Conservation (phyloP, 2,113 vertebrate genomes). For the Riparia riparia region DNA sequence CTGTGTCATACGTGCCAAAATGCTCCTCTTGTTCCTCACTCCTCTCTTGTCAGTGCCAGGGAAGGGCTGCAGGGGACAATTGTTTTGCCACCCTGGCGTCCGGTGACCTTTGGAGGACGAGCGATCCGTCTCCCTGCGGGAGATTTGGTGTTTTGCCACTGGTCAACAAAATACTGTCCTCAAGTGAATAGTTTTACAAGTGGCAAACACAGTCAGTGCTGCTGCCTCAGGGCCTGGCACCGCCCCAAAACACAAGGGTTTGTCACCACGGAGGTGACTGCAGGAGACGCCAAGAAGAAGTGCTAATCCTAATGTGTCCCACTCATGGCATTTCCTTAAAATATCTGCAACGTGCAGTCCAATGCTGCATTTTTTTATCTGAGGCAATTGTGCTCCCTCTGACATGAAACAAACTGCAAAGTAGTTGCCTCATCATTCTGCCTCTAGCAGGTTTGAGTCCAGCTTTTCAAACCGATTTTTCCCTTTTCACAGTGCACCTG, state of each 20-base stretch:
- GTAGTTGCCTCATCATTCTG: background rate
- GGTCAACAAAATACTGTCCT: background rate
- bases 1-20: background rate
- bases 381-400: background rate
- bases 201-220: background rate
- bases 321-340: background rate
- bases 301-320: background rate
- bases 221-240: background rate
- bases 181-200: background rate
- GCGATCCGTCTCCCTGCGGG: background rate
- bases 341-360: background rate
- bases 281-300: background rate
- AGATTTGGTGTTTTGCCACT: background rate
- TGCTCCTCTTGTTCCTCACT: background rate
- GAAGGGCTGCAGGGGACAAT: background rate
- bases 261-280: background rate
- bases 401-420: background rate
- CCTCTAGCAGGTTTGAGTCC: background rate
- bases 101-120: background rate
- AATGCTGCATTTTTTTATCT: rapidly evolving
- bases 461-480: slow-evolving; percentile 30
- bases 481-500: slow-evolving; percentile 39
- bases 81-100: background rate
- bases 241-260: background rate
- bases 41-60: background rate